Evolutionary conservation across 2,888 invertebrate species (phyloP).

Genomic region (Hypercompe scribonia): DNA sequence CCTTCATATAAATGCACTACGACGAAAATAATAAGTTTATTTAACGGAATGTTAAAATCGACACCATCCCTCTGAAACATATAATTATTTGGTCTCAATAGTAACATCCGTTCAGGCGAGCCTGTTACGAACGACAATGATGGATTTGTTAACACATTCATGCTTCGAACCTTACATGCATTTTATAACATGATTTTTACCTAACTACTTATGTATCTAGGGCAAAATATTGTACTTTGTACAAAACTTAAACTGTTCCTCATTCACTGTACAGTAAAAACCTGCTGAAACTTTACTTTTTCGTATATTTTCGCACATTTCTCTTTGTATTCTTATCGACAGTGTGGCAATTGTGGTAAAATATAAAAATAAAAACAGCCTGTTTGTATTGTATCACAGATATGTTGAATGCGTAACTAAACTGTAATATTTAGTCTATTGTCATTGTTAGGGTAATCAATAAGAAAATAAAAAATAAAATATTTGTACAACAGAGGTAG

Average conservation of each 20-base stretch:
- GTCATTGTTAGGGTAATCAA: constrained; percentile 58
- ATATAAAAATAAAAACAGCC: constrained; percentile 69
- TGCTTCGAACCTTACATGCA: constrained; percentile 77
- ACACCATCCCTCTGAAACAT: constrained; percentile 84
- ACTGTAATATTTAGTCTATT: constrained; percentile 68
- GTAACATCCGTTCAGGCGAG: constrained; percentile 80
- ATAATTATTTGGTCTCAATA: constrained; percentile 86
- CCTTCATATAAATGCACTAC: constrained; percentile 80
- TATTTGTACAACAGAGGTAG: constrained; percentile 61
- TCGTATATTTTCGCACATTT: constrained; percentile 65
- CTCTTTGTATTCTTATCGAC: constrained; percentile 62
- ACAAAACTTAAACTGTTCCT: constrained; percentile 81
- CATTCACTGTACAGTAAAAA: constrained; percentile 76
- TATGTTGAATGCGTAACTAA: constrained; percentile 78
- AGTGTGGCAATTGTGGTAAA: constrained; percentile 76
- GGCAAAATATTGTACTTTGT: constrained; percentile 85
- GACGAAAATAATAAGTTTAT: constrained; percentile 66
- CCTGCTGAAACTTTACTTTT: constrained; percentile 67
- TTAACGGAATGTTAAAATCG: constrained; percentile 86
- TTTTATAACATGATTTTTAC: constrained; percentile 79
- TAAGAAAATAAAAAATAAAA: constrained; percentile 57
- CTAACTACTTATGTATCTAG: constrained; percentile 86
- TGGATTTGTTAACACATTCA: constrained; percentile 76
- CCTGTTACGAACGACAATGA: constrained; percentile 74
- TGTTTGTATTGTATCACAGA: constrained; percentile 84